These are phyloP conservation scores for Plagodis pulveraria DNA, from an alignment of 2,888 invertebrate species.

Conservation along the genomic window DNA sequence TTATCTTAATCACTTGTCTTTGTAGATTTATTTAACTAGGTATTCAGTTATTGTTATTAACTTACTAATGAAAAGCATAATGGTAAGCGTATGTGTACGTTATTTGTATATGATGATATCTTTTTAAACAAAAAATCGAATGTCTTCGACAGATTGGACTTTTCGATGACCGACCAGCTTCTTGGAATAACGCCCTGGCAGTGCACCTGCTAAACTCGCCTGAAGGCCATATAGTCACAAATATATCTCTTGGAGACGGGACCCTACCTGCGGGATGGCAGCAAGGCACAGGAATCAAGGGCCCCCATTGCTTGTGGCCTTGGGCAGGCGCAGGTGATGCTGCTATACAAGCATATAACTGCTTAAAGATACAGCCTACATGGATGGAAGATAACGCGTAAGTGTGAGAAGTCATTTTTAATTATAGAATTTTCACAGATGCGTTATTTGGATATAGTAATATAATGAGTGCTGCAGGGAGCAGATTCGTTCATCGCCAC, in stretches of 20 bases:
- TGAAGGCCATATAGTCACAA: constrained; percentile 78
- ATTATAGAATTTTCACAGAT: too few species aligned
- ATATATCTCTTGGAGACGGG: constrained; percentile 81
- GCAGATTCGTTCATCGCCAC: too few species aligned
- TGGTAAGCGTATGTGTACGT: too few species aligned
- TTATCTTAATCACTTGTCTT: too few species aligned
- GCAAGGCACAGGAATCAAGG: constrained; percentile 64
- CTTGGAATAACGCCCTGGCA: constrained; percentile 71
- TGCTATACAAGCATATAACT: constrained; percentile 87
- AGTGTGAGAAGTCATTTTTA: constrained; percentile 46
- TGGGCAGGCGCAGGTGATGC: constrained; percentile 88
- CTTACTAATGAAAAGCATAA: too few species aligned
- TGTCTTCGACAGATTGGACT: constrained; percentile 68
- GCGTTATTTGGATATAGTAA: too few species aligned
- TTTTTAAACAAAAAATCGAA: not conserved
- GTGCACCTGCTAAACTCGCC: constrained; percentile 60
- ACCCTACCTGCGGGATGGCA: constrained; percentile 86
- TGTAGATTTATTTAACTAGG: too few species aligned
- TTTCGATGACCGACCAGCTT: constrained; percentile 62
- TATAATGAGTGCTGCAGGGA: too few species aligned
- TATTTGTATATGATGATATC: too few species aligned
- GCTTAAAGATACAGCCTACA: constrained; percentile 92
- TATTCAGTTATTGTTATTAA: too few species aligned
- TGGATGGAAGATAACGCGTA: constrained; percentile 91
- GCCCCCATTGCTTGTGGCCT: constrained; percentile 87